Percentiles rank a stretch among this genome's conserved stretches.
These are phyloP conservation scores for Phortica magna DNA, from an alignment of 2,888 invertebrate species.

Conservation along the genomic window DNA sequence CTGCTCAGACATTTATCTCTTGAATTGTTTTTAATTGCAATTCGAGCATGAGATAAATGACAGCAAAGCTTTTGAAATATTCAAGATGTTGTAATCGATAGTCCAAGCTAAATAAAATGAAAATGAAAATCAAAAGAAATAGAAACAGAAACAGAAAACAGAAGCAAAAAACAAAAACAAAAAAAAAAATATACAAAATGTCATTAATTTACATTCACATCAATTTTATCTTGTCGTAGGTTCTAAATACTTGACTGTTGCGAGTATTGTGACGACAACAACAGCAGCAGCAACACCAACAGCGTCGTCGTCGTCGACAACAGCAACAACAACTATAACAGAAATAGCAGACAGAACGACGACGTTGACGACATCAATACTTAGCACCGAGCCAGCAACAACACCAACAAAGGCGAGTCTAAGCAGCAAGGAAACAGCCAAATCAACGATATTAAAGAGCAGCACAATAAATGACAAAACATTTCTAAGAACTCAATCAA, in stretches of 20 bases:
- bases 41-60: slow-evolving; percentile 63
- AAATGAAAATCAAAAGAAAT: slow-evolving; percentile 34
- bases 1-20: slow-evolving; percentile 35
- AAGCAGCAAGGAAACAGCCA: slow-evolving; percentile 44
- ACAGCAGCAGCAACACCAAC: slow-evolving; percentile 26
- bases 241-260: slow-evolving; percentile 34
- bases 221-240: slow-evolving; percentile 51
- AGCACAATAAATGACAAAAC: slow-evolving; percentile 66
- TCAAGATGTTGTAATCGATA: slow-evolving; percentile 50
- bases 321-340: slow-evolving; percentile 30
- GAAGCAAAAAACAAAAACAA: not conserved
- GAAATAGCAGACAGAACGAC: not conserved
- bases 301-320: slow-evolving; percentile 24
- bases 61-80: slow-evolving; percentile 63
- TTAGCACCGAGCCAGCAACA: slow-evolving; percentile 8
- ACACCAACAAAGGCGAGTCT: slow-evolving; percentile 9
- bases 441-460: slow-evolving; percentile 64
- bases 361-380: slow-evolving; percentile 19
- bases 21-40: slow-evolving; percentile 68
- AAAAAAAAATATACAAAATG: slow-evolving; percentile 46
- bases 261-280: not conserved
- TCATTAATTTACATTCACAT: slow-evolving; percentile 63
- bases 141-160: slow-evolving; percentile 45
- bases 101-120: not conserved
- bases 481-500: slow-evolving; percentile 70